phyloP scores from a whole-genome alignment of 2,888 invertebrate species.

The Rhogogaster chlorosoma region DNA sequence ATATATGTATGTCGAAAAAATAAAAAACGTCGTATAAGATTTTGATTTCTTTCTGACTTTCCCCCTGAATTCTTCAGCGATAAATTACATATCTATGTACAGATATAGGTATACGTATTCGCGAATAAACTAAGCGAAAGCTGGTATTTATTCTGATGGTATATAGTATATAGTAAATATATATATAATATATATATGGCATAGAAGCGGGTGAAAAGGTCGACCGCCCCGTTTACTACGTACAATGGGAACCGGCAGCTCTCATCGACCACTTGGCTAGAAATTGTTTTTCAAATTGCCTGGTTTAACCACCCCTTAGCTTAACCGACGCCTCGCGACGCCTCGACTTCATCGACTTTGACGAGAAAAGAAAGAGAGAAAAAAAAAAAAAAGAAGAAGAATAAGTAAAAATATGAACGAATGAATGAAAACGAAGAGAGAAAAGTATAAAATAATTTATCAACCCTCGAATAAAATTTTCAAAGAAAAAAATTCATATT shows the following conservation, averaged over 20 bases:
- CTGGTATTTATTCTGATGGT: neutral
- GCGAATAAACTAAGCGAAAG: neutral
- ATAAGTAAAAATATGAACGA: neutral
- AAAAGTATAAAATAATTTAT: neutral
- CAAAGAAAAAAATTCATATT: neutral
- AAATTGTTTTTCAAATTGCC: conserved; percentile 41
- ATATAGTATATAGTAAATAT: neutral
- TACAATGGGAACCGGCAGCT: conserved; percentile 2
- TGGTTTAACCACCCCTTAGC: neutral
- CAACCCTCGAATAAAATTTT: neutral
- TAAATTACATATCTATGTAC: neutral
- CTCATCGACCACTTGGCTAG: conserved; percentile 18
- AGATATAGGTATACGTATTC: neutral
- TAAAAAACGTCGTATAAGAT: neutral
- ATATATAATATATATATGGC: neutral
- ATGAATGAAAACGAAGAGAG: neutral
- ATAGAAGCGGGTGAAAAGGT: conserved; percentile 1
- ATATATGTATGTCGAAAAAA: neutral
- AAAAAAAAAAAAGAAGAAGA: neutral
- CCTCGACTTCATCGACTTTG: neutral
- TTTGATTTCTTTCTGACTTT: no score
- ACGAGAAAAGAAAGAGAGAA: neutral
- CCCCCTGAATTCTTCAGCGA: neutral
- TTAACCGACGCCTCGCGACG: neutral
- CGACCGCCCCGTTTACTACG: conserved; percentile 14